Evolutionary conservation across 1,140 invertebrate species (phyloP), one percentile per base, ranked within the genome.

Genomic region (Anoplophora glabripennis): DNA sequence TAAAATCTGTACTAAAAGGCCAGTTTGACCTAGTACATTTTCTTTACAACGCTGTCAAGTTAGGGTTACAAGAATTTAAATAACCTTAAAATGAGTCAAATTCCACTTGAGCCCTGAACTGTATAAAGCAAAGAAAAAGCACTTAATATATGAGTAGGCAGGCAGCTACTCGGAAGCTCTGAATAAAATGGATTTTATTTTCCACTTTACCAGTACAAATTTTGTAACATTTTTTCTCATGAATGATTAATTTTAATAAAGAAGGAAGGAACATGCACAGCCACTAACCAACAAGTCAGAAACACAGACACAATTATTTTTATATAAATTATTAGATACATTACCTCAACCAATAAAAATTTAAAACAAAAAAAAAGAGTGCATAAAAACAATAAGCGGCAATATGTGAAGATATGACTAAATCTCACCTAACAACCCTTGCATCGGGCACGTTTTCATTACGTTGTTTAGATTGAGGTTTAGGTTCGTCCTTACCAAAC

Each of bases 401-500:
- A 17, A n/a, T 8, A n/a, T 45, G 14, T 45, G 72, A 75, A 74
- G 72, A 74, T 73, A 74, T 72, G 70, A 71, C 58, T 68, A 67
- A 56, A 53, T 49, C 80, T 80, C 79, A 82, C 80, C 80, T 81
- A 77, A 82, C 75, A 61, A 77, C 75, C 67, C 77, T 77, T 49
- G 76, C 73, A 57, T 77, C 76, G 59, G 48, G 63, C 63, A 78
- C 69, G n/a, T n/a, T n/a, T 63, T 75, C 70, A 48, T 69, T 61
- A 57, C 72, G 63, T 51, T 65, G 65, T 65, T 71, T 72, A 51
- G 72, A 71, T 65, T 70, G 55, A 52, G 72, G 67, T 53, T 68
- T 63, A 38, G 71, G 67, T 69, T 79, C 68, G 42, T 68, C 67
- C 57, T 70, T 60, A 60, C 76, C 78, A 68, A 82, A 79, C 41